phyloP scores from a whole-genome alignment of 2,888 invertebrate species.

The Ormia ochracea region DNA sequence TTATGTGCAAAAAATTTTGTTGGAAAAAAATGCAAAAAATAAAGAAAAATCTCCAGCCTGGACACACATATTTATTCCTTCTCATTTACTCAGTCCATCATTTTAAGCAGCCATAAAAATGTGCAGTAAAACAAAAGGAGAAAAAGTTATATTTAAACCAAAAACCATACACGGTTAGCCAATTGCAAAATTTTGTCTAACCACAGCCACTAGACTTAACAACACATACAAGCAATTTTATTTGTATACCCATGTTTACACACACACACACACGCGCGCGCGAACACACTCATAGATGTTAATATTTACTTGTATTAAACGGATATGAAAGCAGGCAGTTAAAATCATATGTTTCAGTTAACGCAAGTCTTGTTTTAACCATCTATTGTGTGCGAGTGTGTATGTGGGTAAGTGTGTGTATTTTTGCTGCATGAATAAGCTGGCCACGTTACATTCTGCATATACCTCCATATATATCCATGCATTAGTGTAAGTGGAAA shows the following conservation, averaged over 20 bases:
- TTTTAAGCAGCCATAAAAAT: background rate
- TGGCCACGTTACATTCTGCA: slow-evolving; percentile 42
- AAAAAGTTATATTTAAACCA: slow-evolving; percentile 23
- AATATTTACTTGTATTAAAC: slow-evolving; percentile 40
- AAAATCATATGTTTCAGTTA: slow-evolving; percentile 3
- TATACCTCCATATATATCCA: background rate
- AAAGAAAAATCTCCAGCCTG: slow-evolving; percentile 16
- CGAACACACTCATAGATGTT: background rate
- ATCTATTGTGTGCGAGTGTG: background rate
- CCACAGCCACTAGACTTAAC: slow-evolving; percentile 45
- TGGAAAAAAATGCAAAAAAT: background rate
- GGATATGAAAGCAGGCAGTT: slow-evolving; percentile 28
- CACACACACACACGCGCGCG: background rate
- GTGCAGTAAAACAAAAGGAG: background rate
- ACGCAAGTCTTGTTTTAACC: background rate
- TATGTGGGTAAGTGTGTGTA: background rate
- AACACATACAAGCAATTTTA: no score
- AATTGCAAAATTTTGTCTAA: slow-evolving; percentile 59
- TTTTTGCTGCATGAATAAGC: background rate
- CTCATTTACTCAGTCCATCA: slow-evolving; percentile 38
- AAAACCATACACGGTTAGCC: slow-evolving; percentile 59
- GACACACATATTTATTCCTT: background rate
- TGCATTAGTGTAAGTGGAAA: background rate
- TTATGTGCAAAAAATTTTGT: slow-evolving; percentile 45
- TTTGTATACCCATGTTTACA: no score